Evolutionary conservation across 2,888 invertebrate genomes (phyloP).

Genomic region (Oscheius myriophilus): DNA sequence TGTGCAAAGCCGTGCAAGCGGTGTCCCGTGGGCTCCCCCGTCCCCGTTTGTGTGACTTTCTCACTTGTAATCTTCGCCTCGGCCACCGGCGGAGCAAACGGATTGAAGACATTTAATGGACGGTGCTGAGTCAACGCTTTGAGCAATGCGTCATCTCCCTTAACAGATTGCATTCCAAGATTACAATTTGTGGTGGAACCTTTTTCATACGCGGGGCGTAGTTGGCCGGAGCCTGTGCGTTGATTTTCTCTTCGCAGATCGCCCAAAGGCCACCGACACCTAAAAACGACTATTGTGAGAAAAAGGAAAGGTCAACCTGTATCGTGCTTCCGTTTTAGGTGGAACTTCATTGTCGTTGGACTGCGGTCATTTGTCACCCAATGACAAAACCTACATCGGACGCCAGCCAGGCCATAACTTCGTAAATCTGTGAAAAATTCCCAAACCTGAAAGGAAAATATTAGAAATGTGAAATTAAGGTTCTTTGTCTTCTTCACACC

Average conservation of each 20-base stretch:
- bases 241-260: conserved; percentile 60
- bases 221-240: conserved; percentile 55
- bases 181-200: conserved; percentile 7
- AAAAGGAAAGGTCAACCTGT: conserved; percentile 35
- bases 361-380: conserved; percentile 61
- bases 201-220: conserved; percentile 54
- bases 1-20: too few species aligned
- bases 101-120: conserved; percentile 14
- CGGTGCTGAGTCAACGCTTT: conserved; percentile 29
- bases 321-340: conserved; percentile 60
- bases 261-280: conserved; percentile 60
- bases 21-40: too few species aligned
- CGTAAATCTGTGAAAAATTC: conserved; percentile 63
- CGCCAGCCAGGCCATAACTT: conserved; percentile 54
- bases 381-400: conserved; percentile 58
- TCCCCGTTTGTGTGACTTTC: background rate
- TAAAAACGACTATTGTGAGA: conserved; percentile 23
- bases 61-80: conserved; percentile 20
- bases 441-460: conserved; percentile 48
- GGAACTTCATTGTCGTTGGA: conserved; percentile 64
- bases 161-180: background rate
- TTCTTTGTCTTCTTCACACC: too few species aligned
- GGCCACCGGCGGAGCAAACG: conserved; percentile 5
- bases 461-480: too few species aligned
- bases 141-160: conserved; percentile 29